Evolutionary conservation across 2,113 vertebrate genomes (phyloP).

Genomic region (Donacobius atricapilla): DNA sequence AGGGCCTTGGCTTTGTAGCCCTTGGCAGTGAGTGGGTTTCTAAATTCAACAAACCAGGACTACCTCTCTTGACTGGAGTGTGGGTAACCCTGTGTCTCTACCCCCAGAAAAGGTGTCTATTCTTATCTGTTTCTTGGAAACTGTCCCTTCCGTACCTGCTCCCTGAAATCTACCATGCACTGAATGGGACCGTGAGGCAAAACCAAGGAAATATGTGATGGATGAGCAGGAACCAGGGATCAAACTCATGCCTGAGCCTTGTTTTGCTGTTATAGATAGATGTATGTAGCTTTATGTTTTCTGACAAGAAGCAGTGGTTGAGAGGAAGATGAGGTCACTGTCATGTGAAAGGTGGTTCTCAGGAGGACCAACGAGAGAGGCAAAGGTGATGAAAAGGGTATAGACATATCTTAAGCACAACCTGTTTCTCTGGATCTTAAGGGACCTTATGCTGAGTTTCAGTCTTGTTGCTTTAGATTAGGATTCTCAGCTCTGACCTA

Average conservation of each 20-base stretch:
- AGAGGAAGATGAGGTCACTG: not conserved
- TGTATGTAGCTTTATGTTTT: not conserved
- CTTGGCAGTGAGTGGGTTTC: fast-evolving
- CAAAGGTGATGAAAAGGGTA: not conserved
- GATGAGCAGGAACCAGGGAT: not conserved
- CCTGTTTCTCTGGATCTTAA: not conserved
- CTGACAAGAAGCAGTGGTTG: not conserved
- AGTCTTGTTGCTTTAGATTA: not conserved
- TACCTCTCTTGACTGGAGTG: not conserved
- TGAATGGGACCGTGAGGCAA: not conserved
- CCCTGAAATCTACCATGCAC: fast-evolving
- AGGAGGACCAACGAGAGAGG: not conserved
- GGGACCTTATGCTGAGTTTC: not conserved
- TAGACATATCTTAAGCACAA: not conserved
- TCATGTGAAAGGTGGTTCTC: not conserved
- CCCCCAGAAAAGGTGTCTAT: fast-evolving
- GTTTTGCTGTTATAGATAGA: not conserved
- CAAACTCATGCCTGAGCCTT: not conserved
- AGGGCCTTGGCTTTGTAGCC: not conserved
- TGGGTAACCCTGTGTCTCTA: not conserved
- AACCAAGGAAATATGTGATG: fast-evolving
- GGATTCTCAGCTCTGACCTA: constrained; percentile 3
- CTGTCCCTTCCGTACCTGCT: not conserved
- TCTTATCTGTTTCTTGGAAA: not conserved
- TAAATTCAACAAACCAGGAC: not conserved